A percentile compares a stretch with the other conserved stretches of the same genome.
Conservation (phyloP, 2,113 vertebrate species). For the Regulus satrapa region DNA sequence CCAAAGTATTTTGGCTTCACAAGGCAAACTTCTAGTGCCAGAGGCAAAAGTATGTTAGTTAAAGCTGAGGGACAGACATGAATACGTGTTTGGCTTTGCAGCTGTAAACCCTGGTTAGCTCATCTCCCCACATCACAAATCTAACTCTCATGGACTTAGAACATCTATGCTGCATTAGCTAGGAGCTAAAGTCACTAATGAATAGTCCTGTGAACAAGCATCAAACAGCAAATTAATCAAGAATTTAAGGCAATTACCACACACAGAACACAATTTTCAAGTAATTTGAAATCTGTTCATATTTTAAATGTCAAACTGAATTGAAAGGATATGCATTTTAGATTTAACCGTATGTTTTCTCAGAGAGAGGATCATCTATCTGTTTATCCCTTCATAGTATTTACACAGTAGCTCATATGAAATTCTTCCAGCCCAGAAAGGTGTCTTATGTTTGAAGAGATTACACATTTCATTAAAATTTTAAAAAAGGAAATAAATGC, state of each 20-base stretch:
- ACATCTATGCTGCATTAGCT: neutral
- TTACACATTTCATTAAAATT: neutral
- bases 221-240: neutral
- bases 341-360: neutral
- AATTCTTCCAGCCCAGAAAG: neutral
- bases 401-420: neutral
- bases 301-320: neutral
- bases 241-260: neutral
- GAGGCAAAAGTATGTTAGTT: neutral
- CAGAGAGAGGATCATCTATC: neutral
- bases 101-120: neutral
- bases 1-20: constrained; percentile 10
- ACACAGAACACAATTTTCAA: neutral
- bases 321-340: neutral
- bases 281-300: neutral
- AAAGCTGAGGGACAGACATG: neutral
- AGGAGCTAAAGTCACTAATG: neutral
- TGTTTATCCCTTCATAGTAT: neutral
- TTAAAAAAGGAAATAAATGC: neutral
- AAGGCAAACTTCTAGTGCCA: neutral
- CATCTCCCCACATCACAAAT: neutral
- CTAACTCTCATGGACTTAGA: neutral
- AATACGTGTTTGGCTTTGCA: neutral
- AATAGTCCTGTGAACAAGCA: neutral
- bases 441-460: neutral